Evolutionary conservation across 2,888 invertebrate species (phyloP), one percentile per base, ranked within the genome.

Genomic region (Torymus texanus): DNA sequence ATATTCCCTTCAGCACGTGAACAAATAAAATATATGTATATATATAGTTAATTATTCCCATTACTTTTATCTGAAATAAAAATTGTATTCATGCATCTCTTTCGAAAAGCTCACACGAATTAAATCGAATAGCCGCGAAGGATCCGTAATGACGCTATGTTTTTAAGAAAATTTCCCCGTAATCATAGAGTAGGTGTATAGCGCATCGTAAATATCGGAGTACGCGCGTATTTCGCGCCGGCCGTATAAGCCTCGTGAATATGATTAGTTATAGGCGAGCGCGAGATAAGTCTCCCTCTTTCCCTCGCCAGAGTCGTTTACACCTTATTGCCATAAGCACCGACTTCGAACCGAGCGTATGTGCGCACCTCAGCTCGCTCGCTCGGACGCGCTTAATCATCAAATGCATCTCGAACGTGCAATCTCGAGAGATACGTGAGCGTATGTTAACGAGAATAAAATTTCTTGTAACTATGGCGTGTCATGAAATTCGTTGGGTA

Each of bases 361-460:
- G 4, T 51, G 11, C 10, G 41, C 16, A 8, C 24, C 24, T 16
- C 29, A 59, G 13, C 29, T 53, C 5, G 3, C 29, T 65, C 16
- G 50, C 16, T 29, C 29, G 24, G 21, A 21, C 24, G n/a, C 78
- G 78, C 81, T 79, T 79, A 81, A 81, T 81, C 81, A 81, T 74
- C 76, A 62, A 81, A 79, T 76, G 81, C 78, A 79, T 79, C 79
- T 70, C 75, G 66, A 79, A 82, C 77, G 80, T 74, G 80, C 80
- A 83, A 83, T 83, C 74, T 80, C n/a, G 53, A 21, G 55, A 71
- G 71, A 67, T 80, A 82, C 80, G 81, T 82, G 81, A 80, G 73
- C 72, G 73, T 77, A 80, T 82, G 80, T 80, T 81, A 80, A 83
- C 81, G 70, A 81, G 78, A 79, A 79, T 68, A 68, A 76, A 79